Conservation (phyloP, 2,113 vertebrate species). For the Pao palembangensis region DNA sequence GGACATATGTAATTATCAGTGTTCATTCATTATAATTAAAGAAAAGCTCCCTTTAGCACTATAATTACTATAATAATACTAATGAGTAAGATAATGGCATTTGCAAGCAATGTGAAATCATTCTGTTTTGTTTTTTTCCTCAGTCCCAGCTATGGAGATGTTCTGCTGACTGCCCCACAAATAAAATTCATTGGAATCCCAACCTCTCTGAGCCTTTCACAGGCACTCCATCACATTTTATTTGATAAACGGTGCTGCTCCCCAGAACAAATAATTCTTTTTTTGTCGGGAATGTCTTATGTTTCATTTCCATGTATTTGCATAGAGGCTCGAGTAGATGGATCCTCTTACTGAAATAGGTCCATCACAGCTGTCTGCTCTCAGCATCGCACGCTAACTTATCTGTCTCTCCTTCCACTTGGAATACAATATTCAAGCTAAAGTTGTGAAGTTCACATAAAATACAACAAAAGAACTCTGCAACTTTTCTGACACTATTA, state of each 20-base stretch:
- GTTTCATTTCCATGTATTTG: slow-evolving; percentile 57
- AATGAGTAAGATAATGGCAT: too few species aligned
- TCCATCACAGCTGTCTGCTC: slow-evolving; percentile 27
- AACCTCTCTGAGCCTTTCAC: slow-evolving; percentile 50
- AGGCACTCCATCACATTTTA: slow-evolving; percentile 50
- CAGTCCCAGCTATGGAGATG: slow-evolving; percentile 12
- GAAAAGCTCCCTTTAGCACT: too few species aligned
- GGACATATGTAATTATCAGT: too few species aligned
- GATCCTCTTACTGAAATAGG: slow-evolving; percentile 45
- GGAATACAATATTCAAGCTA: too few species aligned
- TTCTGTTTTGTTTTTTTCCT: background rate
- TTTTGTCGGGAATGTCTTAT: slow-evolving; percentile 47
- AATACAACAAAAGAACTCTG: too few species aligned
- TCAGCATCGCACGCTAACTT: background rate
- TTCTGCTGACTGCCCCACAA: slow-evolving; percentile 50
- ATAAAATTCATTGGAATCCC: slow-evolving; percentile 60
- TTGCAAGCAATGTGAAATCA: too few species aligned
- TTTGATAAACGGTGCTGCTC: slow-evolving; percentile 53
- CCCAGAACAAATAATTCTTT: slow-evolving; percentile 51
- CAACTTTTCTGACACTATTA: too few species aligned
- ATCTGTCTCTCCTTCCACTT: too few species aligned
- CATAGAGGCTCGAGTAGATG: slow-evolving; percentile 52
- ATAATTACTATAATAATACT: too few species aligned
- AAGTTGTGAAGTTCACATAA: too few species aligned
- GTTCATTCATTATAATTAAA: too few species aligned